A percentile compares a stretch with the other conserved stretches of the same genome.
Conservation (phyloP, 1,140 invertebrate genomes). For the Ladona fulva region DNA sequence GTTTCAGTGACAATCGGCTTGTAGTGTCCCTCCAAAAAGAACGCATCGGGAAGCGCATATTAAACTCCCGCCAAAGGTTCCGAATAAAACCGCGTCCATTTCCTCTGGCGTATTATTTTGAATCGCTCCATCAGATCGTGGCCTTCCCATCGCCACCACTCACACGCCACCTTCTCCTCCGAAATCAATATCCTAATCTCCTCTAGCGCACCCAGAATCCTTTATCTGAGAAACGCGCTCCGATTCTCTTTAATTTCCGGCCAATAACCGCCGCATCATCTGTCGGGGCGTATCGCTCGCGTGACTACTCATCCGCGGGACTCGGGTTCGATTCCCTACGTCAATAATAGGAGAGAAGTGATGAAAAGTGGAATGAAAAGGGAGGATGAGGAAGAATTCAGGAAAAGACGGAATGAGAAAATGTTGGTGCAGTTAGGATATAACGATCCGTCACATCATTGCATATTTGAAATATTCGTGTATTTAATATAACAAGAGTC, state of each 20-base stretch:
- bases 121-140: not conserved
- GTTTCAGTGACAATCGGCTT: too few relatives aligned
- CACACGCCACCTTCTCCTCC: not conserved
- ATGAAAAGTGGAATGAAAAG: too few relatives aligned
- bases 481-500: too few relatives aligned
- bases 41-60: too few relatives aligned
- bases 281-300: not conserved
- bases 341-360: too few relatives aligned
- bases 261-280: not conserved
- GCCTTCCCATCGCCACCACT: too few relatives aligned
- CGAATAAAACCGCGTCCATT: not conserved
- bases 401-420: not conserved
- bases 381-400: too few relatives aligned
- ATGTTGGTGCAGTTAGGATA: too few relatives aligned
- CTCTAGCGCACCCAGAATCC: not conserved
- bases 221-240: not conserved
- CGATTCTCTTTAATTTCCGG: not conserved
- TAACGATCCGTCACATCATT: too few relatives aligned
- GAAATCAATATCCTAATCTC: constrained; percentile 6
- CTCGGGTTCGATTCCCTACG: not conserved
- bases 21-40: too few relatives aligned
- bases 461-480: too few relatives aligned
- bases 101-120: not conserved
- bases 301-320: not conserved
- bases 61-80: too few relatives aligned